A percentile compares a stretch with the other conserved stretches of the same genome.
Conservation (phyloP, 2,113 vertebrate species). For the Carettochelys insculpta region DNA sequence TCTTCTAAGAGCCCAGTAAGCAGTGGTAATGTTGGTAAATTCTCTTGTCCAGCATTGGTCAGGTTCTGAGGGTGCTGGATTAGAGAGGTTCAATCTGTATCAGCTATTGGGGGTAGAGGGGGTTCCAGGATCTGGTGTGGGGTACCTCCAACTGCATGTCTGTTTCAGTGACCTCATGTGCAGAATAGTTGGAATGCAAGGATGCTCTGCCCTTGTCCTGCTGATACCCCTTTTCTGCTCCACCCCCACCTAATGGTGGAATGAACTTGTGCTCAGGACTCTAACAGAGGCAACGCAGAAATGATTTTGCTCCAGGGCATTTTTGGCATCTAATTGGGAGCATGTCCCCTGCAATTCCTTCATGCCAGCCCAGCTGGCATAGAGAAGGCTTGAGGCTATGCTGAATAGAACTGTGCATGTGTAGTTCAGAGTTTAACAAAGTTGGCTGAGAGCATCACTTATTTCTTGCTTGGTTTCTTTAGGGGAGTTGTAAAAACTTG, state of each 20-base stretch:
- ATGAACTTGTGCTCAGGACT: not conserved
- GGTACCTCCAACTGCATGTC: not conserved
- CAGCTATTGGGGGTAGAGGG: not conserved
- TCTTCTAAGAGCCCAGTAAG: too few species aligned
- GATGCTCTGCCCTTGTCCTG: not conserved
- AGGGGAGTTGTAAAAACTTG: not conserved
- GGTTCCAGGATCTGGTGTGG: not conserved
- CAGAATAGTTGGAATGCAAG: not conserved
- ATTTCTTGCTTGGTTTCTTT: not conserved
- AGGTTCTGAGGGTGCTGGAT: too few species aligned
- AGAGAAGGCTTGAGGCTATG: not conserved
- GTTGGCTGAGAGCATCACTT: not conserved
- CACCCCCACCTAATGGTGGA: not conserved
- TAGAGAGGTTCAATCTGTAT: not conserved
- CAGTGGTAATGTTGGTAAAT: too few species aligned
- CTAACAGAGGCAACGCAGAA: not conserved
- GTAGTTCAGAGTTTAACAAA: not conserved
- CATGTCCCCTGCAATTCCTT: not conserved
- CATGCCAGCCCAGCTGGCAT: not conserved
- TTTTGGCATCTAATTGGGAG: not conserved
- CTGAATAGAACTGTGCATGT: not conserved
- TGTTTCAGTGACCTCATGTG: not conserved
- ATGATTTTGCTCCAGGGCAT: not conserved
- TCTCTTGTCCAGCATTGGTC: too few species aligned
- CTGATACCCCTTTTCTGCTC: not conserved